Percentiles rank a stretch among this genome's conserved stretches.
Conservation (phyloP, 2,797 vertebrate genomes). For the Lindbergichthys nudifrons region DNA sequence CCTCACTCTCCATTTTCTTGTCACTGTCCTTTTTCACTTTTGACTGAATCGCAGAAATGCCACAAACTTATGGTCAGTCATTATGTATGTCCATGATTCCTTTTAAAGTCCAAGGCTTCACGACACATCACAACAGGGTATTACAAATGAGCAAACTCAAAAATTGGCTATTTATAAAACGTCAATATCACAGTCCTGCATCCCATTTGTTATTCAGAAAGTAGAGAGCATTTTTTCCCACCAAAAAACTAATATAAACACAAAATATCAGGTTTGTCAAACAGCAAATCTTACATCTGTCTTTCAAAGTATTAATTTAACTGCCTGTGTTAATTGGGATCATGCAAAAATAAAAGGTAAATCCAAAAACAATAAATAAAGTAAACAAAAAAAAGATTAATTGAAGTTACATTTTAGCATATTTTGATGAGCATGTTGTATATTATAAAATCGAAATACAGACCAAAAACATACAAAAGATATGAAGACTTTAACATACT, state of each 20-base stretch:
- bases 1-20: slow-evolving; percentile 17
- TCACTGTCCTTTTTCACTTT: slow-evolving; percentile 25
- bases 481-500: neutral
- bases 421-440: neutral
- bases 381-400: no score
- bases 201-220: slow-evolving; percentile 5
- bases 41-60: slow-evolving; percentile 34
- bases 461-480: neutral
- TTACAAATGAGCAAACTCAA: slow-evolving; percentile 10
- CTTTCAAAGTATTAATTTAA: neutral
- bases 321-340: neutral
- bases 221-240: neutral
- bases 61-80: slow-evolving; percentile 6
- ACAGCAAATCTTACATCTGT: no score
- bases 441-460: neutral
- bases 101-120: slow-evolving; percentile 8
- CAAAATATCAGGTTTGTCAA: neutral
- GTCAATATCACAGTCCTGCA: slow-evolving; percentile 18
- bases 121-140: slow-evolving; percentile 7
- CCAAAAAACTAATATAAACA: neutral
- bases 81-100: slow-evolving; percentile 30
- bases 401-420: neutral
- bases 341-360: neutral
- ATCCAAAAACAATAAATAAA: neutral
- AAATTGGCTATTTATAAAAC: slow-evolving; percentile 28